Base-by-base conservation (phyloP, 2,113 vertebrate species). In the Calyptomena viridis region DNA sequence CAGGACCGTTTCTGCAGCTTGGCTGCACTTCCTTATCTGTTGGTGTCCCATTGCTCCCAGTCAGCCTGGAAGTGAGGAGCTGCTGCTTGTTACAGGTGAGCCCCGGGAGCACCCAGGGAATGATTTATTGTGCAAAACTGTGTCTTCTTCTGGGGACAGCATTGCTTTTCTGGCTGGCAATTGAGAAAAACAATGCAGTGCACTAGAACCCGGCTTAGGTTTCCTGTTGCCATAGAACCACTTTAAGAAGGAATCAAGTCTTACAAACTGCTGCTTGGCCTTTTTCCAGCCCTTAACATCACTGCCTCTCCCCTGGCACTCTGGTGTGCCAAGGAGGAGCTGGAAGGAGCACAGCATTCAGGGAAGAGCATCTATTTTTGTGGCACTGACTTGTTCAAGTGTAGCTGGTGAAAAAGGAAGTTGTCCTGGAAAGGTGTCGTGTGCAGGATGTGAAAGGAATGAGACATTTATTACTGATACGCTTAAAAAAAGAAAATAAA, bases 141-240 rank as follows among this genome's bases (percentile, higher is more conserved):
- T 81, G 53, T n/a, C 33, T 22, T 25, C 30, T 72, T 25, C 59
- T 22, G 44, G 44, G 44, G 44, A 46, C 44, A 46, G 28, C 25
- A 12, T 9, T 39, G 1, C 46, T 91, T 76, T 75, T 13, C 67
- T 60, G 55, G 27, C 40, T 68, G n/a, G 8, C 13, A 25, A 4
- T 1, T 39, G 52, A 59, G 62, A 4, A 21, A 30, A 15, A 9
- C 47, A 44, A 5, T 1, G 12, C 5, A 9, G 20, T 1, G 17
- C 35, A 44, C 44, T 47, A 28, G 50, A 71, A 79, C 52, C 49
- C 73, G 42, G 31, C 11, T 79, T 33, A 28, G 27, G 37, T 42
- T 87, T 92, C 35, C 79, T 73, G 94, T 88, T 93, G 90, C 92
- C 76, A 77, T 62, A 96, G 82, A 88, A 62, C 17, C 92, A 66